These are phyloP conservation scores for Syngnathus typhle DNA, from an alignment of 2,113 vertebrate genomes.

Conservation along the genomic window DNA sequence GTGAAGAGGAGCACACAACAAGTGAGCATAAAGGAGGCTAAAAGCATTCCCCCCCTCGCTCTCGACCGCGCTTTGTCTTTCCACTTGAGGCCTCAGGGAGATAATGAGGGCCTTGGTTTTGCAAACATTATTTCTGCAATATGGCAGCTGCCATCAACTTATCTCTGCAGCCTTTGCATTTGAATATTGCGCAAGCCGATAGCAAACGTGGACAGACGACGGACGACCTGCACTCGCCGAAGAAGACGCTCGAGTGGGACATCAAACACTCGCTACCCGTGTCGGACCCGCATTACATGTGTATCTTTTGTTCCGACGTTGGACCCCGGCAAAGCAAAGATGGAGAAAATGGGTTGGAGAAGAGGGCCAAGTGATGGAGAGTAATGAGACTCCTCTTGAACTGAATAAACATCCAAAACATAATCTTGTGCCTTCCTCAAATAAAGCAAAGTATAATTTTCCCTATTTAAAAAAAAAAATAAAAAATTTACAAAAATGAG, in stretches of 20 bases:
- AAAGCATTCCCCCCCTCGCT: constrained; percentile 51
- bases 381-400: constrained; percentile 64
- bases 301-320: constrained; percentile 67
- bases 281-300: constrained; percentile 68
- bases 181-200: constrained; percentile 68
- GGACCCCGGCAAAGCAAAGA: constrained; percentile 53
- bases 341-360: constrained; percentile 48
- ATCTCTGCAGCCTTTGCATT: constrained; percentile 66
- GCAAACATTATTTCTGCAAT: constrained; percentile 77
- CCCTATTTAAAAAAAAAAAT: too few species aligned
- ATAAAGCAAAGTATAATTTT: too few species aligned
- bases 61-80: constrained; percentile 34
- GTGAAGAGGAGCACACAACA: constrained; percentile 41
- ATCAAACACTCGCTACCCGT: constrained; percentile 67
- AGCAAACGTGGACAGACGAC: constrained; percentile 43
- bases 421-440: too few species aligned
- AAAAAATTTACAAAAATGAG: too few species aligned
- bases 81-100: constrained; percentile 52
- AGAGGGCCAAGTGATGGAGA: constrained; percentile 11
- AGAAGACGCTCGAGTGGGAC: constrained; percentile 66
- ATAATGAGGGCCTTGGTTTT: constrained; percentile 64
- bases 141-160: constrained; percentile 65
- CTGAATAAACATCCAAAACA: constrained; percentile 64
- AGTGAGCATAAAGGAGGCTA: constrained; percentile 44
- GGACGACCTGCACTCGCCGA: constrained; percentile 45